Evolutionary conservation across 2,888 invertebrate genomes (phyloP).

Genomic region (Drosophila longiperda): DNA sequence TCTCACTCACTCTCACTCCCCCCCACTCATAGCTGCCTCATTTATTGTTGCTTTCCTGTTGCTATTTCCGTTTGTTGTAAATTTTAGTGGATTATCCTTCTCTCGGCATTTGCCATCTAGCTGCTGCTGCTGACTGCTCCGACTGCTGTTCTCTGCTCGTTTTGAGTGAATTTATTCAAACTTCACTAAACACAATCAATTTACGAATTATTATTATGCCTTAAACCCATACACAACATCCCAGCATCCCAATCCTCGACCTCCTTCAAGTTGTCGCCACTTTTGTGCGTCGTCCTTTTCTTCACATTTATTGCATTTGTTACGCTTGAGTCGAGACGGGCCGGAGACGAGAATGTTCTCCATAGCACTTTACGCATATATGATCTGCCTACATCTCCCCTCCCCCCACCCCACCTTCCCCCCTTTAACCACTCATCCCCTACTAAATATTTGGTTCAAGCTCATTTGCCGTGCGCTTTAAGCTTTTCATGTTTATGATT

Average conservation of each 20-base stretch:
- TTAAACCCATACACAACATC: conserved; percentile 8
- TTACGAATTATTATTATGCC: conserved; percentile 81
- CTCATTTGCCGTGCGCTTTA: conserved; percentile 75
- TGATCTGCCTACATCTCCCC: conserved; percentile 60
- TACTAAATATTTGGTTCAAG: conserved; percentile 41
- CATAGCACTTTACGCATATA: conserved; percentile 71
- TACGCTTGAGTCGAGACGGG: conserved; percentile 63
- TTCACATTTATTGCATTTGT: conserved; percentile 78
- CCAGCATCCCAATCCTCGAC: background rate
- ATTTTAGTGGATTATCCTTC: conserved; percentile 82
- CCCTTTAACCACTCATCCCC: background rate
- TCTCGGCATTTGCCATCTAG: conserved; percentile 33
- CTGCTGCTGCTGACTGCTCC: conserved; percentile 16
- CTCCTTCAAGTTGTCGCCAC: conserved; percentile 55
- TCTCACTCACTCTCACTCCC: background rate
- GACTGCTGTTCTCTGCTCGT: conserved; percentile 23
- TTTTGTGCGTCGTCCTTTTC: conserved; percentile 55
- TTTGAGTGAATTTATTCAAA: conserved; percentile 79
- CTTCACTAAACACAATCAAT: conserved; percentile 82
- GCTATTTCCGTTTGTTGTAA: conserved; percentile 82
- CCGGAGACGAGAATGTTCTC: conserved; percentile 21
- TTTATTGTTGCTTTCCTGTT: conserved; percentile 74
- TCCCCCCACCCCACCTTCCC: background rate
- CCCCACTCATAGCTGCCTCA: background rate
- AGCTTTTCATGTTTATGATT: conserved; percentile 78